Evolutionary conservation across 2,797 vertebrate genomes (phyloP), one percentile per base, ranked within the genome.

Genomic region (Gymnoscopelus microlampas): DNA sequence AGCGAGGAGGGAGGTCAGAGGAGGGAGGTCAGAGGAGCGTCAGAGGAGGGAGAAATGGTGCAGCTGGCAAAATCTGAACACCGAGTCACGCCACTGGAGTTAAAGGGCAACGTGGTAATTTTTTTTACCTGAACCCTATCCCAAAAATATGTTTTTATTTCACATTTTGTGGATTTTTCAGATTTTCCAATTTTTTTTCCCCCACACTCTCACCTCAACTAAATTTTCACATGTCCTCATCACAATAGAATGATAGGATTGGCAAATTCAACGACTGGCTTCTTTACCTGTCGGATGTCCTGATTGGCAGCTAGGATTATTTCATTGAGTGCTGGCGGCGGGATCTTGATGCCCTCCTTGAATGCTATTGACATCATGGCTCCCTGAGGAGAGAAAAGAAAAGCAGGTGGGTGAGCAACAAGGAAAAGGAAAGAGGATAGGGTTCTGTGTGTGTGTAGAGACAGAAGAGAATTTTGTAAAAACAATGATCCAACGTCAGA

Each of bases 331-430:
- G 98, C 98, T 53, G 97, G 95, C 14, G 98, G 95, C 0, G 96
- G 96, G 79, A 99, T 94, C 87, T 96, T 98, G 81, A 99, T 87
- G 15, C 97, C 96, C 85, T 99, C 98, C 88, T 98, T 99, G 91
- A 93, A 99, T 44, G 97, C 96, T 67, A 99, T 87, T 68, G 97
- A 98, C 96, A 99, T 97, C 96, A 99, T 98, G 39, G 98, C 98
- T 51, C 93, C 97, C 98, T 99, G 87, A 61, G 74, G 65, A 65
- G 63, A 9, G 0, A 55, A 59, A 1, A 19, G 68, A 56, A 53
- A 13, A n/a, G 32, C 1, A 23, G 13, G 35, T 32, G 12, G 32
- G 3, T 48, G 35, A 56, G 3, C 29, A 19, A 58, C 10, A 23
- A 61, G 10, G 3, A 24, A 3, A 15, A 35, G 39, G 14, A 44